Evolutionary conservation across 2,888 invertebrate species (phyloP).

Genomic region (Drosophila phalerata): DNA sequence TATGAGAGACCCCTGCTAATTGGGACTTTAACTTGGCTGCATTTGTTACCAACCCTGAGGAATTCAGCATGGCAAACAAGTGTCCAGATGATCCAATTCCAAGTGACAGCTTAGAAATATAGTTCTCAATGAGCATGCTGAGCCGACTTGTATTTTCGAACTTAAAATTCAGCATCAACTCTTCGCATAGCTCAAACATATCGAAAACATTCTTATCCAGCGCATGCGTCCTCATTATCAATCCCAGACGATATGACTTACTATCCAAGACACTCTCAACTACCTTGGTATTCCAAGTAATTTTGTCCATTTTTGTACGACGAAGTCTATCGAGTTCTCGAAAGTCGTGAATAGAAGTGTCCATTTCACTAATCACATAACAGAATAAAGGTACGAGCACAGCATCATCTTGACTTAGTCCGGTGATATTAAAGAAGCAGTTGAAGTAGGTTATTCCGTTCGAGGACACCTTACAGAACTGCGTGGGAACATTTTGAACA

Average conservation of each 20-base stretch:
- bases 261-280: constrained; percentile 90
- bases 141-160: constrained; percentile 90
- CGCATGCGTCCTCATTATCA: constrained; percentile 91
- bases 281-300: constrained; percentile 89
- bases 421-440: constrained; percentile 90
- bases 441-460: constrained; percentile 96
- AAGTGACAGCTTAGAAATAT: constrained; percentile 89
- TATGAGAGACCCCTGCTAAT: constrained; percentile 91
- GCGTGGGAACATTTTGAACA: constrained; percentile 88
- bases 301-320: constrained; percentile 90
- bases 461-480: constrained; percentile 93
- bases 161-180: constrained; percentile 90
- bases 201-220: constrained; percentile 91
- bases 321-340: constrained; percentile 92
- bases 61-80: constrained; percentile 93
- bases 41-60: constrained; percentile 91
- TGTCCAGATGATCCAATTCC: constrained; percentile 90
- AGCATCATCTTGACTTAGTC: constrained; percentile 89
- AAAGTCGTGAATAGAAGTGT: constrained; percentile 92
- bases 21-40: constrained; percentile 90
- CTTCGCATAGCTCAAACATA: constrained; percentile 93
- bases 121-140: constrained; percentile 91
- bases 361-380: constrained; percentile 92
- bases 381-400: constrained; percentile 93
- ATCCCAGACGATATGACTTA: constrained; percentile 90